Evolutionary conservation across 2,797 vertebrate genomes (phyloP).

Genomic region (Lepilemur ruficaudatus): DNA sequence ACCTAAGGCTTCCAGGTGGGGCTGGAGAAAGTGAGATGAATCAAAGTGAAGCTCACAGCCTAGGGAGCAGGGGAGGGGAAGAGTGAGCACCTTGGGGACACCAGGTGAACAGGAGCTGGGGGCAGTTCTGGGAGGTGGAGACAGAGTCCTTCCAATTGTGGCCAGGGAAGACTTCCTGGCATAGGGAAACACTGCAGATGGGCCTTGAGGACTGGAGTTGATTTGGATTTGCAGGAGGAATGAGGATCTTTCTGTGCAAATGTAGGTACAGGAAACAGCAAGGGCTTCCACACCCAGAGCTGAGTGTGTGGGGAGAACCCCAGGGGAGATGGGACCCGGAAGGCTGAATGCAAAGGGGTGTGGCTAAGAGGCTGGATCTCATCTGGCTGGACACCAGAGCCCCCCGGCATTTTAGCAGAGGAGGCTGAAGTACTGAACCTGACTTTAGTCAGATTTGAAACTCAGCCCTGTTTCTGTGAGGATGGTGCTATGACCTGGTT

Average conservation of each 20-base stretch:
- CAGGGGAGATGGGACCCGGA: background rate
- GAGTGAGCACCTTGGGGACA: background rate
- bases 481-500: background rate
- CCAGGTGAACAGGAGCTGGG: background rate
- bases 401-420: background rate
- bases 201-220: background rate
- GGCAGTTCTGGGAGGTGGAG: background rate
- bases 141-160: background rate
- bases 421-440: background rate
- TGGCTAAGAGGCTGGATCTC: background rate
- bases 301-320: background rate
- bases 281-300: background rate
- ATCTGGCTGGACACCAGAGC: background rate
- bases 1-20: background rate
- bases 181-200: background rate
- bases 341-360: background rate
- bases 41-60: background rate
- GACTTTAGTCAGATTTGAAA: background rate
- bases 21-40: background rate
- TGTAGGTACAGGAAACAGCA: background rate
- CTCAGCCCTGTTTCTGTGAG: background rate
- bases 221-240: background rate
- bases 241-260: background rate
- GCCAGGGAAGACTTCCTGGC: background rate
- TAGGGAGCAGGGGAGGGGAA: background rate